Percentiles rank a stretch among this genome's conserved stretches.
These are phyloP conservation scores for Hedychridium roseum DNA, from an alignment of 2,888 invertebrate genomes.

Conservation along the genomic window DNA sequence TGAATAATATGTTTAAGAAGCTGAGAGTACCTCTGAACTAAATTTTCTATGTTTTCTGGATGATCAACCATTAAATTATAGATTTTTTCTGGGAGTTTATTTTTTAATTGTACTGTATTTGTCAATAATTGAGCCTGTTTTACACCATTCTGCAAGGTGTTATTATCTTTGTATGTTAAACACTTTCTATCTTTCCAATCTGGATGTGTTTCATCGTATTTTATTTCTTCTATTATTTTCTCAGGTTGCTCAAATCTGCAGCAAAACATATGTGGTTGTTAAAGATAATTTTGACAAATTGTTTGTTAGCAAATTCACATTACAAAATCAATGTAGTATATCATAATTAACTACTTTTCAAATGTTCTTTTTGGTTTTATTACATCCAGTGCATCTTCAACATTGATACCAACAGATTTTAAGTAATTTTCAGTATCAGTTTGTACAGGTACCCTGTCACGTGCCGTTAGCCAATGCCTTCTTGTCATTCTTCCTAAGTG, in stretches of 20 bases:
- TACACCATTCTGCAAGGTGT: conserved; percentile 76
- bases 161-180: conserved; percentile 69
- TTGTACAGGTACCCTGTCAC: conserved; percentile 69
- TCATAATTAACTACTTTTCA: conserved; percentile 21
- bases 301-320: conserved; percentile 6
- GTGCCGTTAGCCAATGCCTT: conserved; percentile 76
- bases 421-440: conserved; percentile 68
- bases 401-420: conserved; percentile 67
- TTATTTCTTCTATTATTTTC: conserved; percentile 44
- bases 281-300: conserved; percentile 24
- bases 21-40: conserved; percentile 70
- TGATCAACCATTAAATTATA: conserved; percentile 61
- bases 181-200: conserved; percentile 73
- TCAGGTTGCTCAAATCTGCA: not conserved
- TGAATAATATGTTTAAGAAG: conserved; percentile 2
- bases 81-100: conserved; percentile 71
- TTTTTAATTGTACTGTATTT: conserved; percentile 74
- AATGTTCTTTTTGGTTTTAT: conserved; percentile 60
- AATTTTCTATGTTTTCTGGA: conserved; percentile 64
- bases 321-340: conserved; percentile 1
- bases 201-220: conserved; percentile 70
- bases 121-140: conserved; percentile 83
- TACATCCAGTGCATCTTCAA: conserved; percentile 72
- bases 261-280: conserved; percentile 31
- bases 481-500: conserved; percentile 79